phyloP scores from a whole-genome alignment of 2,113 vertebrate species.

The Parus major region DNA sequence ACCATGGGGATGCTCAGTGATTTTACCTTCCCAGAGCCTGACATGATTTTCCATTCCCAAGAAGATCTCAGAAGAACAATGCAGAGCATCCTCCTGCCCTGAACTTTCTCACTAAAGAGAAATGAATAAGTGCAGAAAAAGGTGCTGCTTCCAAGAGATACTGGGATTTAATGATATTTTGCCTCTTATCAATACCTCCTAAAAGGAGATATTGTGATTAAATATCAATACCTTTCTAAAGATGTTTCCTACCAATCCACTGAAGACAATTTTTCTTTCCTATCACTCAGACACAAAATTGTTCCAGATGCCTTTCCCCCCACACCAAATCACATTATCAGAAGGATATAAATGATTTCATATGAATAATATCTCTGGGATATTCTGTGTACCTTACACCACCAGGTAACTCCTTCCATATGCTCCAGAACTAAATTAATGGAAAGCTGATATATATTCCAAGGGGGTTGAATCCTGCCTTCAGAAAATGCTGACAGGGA shows the following conservation, averaged over 20 bases:
- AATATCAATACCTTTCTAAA: not conserved
- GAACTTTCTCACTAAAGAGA: not conserved
- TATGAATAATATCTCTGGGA: not conserved
- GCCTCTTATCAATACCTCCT: not conserved
- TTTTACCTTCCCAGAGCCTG: not conserved
- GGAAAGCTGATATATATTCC: not conserved
- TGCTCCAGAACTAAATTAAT: not conserved
- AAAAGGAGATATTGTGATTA: not conserved
- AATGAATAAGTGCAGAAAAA: not conserved
- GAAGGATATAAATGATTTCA: not conserved
- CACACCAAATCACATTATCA: not conserved
- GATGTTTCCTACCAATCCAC: not conserved
- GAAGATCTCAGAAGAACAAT: not conserved
- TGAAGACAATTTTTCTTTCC: not conserved
- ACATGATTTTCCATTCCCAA: not conserved
- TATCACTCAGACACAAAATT: not conserved
- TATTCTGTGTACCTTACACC: not conserved
- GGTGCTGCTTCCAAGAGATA: not conserved
- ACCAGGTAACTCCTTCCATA: not conserved
- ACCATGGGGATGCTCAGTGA: not conserved
- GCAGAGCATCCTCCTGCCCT: not conserved
- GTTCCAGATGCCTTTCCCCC: rapidly evolving
- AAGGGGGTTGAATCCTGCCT: not conserved
- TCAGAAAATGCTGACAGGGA: not conserved
- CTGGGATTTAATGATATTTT: not conserved